Evolutionary conservation across 2,797 vertebrate genomes (phyloP), one percentile per base, ranked within the genome.

Genomic region (Telmatherina bonti): DNA sequence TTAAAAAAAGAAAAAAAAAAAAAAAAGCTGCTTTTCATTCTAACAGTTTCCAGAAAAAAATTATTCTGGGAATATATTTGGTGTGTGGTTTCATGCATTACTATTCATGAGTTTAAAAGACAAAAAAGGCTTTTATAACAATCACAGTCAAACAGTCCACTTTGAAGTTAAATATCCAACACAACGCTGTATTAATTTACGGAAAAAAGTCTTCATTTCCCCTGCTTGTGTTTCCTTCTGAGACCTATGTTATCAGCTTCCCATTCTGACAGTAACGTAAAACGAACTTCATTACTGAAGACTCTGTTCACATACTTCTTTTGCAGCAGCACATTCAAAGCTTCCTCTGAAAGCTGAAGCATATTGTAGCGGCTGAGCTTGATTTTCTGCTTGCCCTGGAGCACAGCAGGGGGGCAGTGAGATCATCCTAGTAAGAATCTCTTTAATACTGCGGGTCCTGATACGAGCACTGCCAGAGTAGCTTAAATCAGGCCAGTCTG

Each of bases 401-500:
- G 88, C 84, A 68, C 85, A 81, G 78, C 70, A 49, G 76, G 89
- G 29, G 67, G 53, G n/a, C 58, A 65, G 69, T 63, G 74, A 89
- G 89, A 91, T 91, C 87, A 89, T 89, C 85, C 79, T 24, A 69
- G 81, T 79, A 76, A 79, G 83, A 89, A 88, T 92, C 81, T 82
- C 77, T 87, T 87, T 89, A 89, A 90, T 86, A 62, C 88, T 64
- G 62, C 15, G 13, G 76, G 72, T 82, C 75, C 80, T 76, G 90
- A 91, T 90, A 91, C 90, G 87, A 86, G 83, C 47, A 11, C 76
- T 78, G 79, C 74, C 70, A 69, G 72, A 83, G 89, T 70, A 77
- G 83, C 84, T 86, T 80, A 86, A 92, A 92, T 92, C 89, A 91
- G 89, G 80, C 85, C 83, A 84, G 75, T 85, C 85, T 83, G 78